A percentile compares a stretch with the other conserved stretches of the same genome.
Conservation (phyloP, 2,888 invertebrate species). For the Clistopyga incitator region DNA sequence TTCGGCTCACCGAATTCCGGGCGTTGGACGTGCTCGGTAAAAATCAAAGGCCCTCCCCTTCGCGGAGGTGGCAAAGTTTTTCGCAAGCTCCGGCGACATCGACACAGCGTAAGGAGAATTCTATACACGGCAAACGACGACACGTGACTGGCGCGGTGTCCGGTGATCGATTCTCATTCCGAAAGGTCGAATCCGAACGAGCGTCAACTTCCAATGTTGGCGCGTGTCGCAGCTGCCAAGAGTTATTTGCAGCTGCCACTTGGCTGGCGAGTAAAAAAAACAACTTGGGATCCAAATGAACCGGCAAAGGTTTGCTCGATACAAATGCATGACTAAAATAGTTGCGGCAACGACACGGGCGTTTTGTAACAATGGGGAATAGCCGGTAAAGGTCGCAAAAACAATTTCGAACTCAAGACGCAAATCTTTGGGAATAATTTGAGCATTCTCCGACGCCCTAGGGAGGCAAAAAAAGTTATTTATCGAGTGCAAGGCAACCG, state of each 20-base stretch:
- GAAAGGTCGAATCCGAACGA: conserved; percentile 56
- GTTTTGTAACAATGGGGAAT: neutral
- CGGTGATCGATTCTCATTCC: conserved; percentile 55
- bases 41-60: conserved; percentile 47
- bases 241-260: conserved; percentile 57
- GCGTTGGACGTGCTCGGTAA: conserved; percentile 37
- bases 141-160: conserved; percentile 35
- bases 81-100: conserved; percentile 27
- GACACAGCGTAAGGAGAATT: conserved; percentile 11
- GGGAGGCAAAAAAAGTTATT: conserved; percentile 31
- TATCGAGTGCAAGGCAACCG: conserved; percentile 11
- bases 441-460: neutral
- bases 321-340: neutral
- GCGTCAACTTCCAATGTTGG: conserved; percentile 39
- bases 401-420: too few relatives aligned
- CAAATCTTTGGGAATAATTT: neutral
- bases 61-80: conserved; percentile 43
- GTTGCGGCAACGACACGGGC: neutral
- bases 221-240: conserved; percentile 47
- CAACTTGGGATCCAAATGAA: conserved; percentile 53
- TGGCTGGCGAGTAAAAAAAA: conserved; percentile 46
- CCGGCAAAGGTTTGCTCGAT: conserved; percentile 17
- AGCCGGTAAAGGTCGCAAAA: neutral
- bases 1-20: conserved; percentile 33
- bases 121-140: conserved; percentile 13